phyloP scores from a whole-genome alignment of 2,797 vertebrate species.

The Pseudotriccus pelzelni region DNA sequence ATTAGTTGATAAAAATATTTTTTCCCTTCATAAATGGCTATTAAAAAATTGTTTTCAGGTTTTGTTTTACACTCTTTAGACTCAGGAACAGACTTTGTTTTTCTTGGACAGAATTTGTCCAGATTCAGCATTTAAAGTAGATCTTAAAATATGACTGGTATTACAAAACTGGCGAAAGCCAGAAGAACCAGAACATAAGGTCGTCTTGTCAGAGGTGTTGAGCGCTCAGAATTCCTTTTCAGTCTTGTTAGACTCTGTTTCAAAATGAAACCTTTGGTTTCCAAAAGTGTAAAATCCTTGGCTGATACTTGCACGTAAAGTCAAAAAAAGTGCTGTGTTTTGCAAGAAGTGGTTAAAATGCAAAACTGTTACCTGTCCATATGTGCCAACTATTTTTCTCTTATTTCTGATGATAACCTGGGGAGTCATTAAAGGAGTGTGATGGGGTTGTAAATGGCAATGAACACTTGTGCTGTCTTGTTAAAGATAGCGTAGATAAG shows the following conservation, averaged over 20 bases:
- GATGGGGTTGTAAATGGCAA: neutral
- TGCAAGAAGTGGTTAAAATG: neutral
- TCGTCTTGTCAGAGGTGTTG: neutral
- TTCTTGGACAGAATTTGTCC: slow-evolving; percentile 16
- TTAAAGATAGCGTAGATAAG: neutral
- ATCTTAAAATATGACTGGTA: neutral
- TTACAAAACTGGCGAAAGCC: neutral
- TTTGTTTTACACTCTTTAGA: slow-evolving; percentile 3
- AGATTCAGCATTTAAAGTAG: slow-evolving; percentile 1
- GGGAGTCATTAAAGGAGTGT: neutral
- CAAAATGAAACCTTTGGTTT: neutral
- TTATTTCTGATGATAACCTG: neutral
- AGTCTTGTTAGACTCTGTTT: neutral
- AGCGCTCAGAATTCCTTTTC: neutral
- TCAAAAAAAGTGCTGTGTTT: neutral
- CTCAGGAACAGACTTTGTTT: neutral
- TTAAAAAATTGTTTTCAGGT: slow-evolving; percentile 8
- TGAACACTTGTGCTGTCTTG: neutral
- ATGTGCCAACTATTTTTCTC: neutral
- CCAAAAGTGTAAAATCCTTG: neutral
- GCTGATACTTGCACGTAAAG: neutral
- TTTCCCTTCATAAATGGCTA: neutral
- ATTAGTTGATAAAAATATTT: neutral
- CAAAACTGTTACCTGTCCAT: neutral
- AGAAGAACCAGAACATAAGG: neutral